Conservation (phyloP, 2,113 vertebrate genomes). For the Leptobrachium leishanense region DNA sequence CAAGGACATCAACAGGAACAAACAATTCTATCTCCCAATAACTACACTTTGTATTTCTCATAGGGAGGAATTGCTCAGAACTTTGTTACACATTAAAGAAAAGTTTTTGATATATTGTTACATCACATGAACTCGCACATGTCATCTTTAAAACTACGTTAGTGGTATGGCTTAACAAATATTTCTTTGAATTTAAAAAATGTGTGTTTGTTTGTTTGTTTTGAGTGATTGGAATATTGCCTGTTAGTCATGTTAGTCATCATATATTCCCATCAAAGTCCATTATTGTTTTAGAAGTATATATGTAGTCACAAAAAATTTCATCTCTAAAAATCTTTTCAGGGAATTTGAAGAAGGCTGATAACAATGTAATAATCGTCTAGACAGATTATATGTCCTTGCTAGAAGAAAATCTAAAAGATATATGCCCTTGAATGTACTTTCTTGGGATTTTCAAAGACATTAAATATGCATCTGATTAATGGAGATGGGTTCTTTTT, state of each 20-base stretch:
- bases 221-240: too few relatives aligned
- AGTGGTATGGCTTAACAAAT: too few relatives aligned
- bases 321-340: neutral
- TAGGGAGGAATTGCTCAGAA: too few relatives aligned
- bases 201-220: too few relatives aligned
- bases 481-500: neutral
- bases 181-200: too few relatives aligned
- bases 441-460: neutral
- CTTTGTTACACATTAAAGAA: too few relatives aligned
- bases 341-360: neutral
- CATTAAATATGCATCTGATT: slow-evolving; percentile 21
- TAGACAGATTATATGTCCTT: slow-evolving; percentile 25
- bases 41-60: too few relatives aligned
- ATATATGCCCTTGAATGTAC: slow-evolving; percentile 1
- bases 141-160: too few relatives aligned
- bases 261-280: neutral
- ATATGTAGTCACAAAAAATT: slow-evolving; percentile 23
- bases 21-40: too few relatives aligned
- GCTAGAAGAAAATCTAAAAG: neutral
- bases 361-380: slow-evolving; percentile 15
- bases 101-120: too few relatives aligned
- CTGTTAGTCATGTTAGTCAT: neutral
- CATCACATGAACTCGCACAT: too few relatives aligned
- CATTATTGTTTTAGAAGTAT: slow-evolving; percentile 18
- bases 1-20: too few relatives aligned